Evolutionary conservation across 2,888 invertebrate genomes (phyloP).

Genomic region (Catonia carolina): DNA sequence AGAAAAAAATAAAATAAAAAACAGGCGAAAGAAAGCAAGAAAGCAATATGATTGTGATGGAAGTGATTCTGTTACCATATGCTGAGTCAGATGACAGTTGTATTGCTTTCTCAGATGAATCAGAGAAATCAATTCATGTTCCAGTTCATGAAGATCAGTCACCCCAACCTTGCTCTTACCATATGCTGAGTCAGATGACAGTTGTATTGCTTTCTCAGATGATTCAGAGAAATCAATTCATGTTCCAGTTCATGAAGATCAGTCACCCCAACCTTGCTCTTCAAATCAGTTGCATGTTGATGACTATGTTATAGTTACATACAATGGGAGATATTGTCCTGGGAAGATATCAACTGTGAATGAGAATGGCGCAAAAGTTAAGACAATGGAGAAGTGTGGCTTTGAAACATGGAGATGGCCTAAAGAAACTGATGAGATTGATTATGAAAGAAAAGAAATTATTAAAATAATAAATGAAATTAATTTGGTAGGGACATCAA

Average conservation of each 20-base stretch:
- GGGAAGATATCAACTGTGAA: background rate
- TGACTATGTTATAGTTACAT: background rate
- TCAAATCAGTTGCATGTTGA: slow-evolving; percentile 3
- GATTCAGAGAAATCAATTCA: background rate
- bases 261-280: background rate
- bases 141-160: background rate
- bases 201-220: no score
- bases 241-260: background rate
- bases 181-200: slow-evolving; percentile 1
- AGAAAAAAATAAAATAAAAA: background rate
- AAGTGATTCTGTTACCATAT: slow-evolving; percentile 2
- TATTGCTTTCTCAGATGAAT: no score
- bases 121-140: background rate
- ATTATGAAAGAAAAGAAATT: background rate
- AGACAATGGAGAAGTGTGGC: background rate
- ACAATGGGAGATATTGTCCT: background rate
- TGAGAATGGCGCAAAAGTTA: background rate
- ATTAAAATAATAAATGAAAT: background rate
- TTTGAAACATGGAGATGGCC: background rate
- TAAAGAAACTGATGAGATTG: background rate
- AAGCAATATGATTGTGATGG: background rate
- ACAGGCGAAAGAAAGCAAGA: background rate
- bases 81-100: slow-evolving; percentile 5
- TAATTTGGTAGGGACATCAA: background rate
- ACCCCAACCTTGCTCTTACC: background rate